phyloP scores from a whole-genome alignment of 2,113 vertebrate species.

The Bubo blakistoni region DNA sequence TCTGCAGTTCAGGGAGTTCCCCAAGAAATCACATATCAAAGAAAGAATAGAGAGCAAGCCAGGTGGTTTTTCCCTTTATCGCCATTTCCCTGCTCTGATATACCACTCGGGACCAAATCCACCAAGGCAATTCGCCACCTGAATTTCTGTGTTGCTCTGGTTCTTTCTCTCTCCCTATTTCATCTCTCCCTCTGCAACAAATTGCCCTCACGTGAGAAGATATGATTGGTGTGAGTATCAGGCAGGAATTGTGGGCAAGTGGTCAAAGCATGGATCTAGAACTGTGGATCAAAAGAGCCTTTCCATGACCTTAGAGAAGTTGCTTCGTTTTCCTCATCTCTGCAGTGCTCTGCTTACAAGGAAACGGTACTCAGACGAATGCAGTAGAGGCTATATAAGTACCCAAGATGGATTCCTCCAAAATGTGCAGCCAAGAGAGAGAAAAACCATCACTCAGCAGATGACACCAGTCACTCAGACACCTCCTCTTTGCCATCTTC shows the following conservation, averaged over 20 bases:
- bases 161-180: neutral
- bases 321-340: neutral
- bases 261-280: neutral
- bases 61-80: neutral
- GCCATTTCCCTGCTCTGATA: neutral
- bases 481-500: neutral
- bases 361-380: neutral
- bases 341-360: neutral
- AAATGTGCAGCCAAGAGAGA: accelerated
- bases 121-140: neutral
- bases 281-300: neutral
- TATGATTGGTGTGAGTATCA: neutral
- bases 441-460: neutral
- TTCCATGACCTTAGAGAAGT: neutral
- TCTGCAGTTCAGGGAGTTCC: conserved; percentile 31
- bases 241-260: neutral
- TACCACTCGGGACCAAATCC: neutral
- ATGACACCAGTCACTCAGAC: neutral
- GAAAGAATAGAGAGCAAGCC: neutral
- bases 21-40: neutral
- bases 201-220: neutral
- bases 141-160: neutral
- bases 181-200: neutral
- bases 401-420: neutral
- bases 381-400: neutral